phyloP scores from a whole-genome alignment of 2,888 invertebrate species.

The Xanthia togata region DNA sequence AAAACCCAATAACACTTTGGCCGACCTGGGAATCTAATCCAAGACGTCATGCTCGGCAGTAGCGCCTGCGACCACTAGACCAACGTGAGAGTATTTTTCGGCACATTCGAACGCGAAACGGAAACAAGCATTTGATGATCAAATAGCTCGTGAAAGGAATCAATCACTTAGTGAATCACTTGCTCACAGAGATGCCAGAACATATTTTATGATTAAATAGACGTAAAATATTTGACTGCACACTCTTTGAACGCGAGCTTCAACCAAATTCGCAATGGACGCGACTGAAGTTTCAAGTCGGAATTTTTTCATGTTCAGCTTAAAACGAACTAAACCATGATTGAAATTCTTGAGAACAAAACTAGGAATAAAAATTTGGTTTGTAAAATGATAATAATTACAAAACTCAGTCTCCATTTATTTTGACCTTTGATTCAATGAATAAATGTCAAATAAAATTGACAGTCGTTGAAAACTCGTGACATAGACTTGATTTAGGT shows the following conservation, averaged over 20 bases:
- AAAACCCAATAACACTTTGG: too few relatives aligned
- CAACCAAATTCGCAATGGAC: slow-evolving; percentile 4
- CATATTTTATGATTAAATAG: slow-evolving; percentile 25
- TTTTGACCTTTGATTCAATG: slow-evolving; percentile 15
- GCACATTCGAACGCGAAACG: neutral
- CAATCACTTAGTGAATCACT: slow-evolving; percentile 30
- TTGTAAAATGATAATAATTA: neutral
- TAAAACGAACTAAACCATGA: slow-evolving; percentile 1
- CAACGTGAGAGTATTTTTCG: neutral
- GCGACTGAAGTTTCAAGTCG: slow-evolving; percentile 7
- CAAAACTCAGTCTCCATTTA: neutral
- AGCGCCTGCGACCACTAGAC: too few relatives aligned
- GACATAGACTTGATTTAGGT: slow-evolving; percentile 10
- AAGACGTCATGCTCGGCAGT: too few relatives aligned
- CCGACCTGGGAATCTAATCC: too few relatives aligned
- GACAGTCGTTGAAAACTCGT: slow-evolving; percentile 8
- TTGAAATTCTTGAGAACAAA: slow-evolving; percentile 14
- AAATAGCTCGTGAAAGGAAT: slow-evolving; percentile 17
- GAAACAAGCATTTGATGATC: slow-evolving; percentile 2
- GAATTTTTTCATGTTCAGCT: slow-evolving; percentile 23
- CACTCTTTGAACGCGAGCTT: slow-evolving; percentile 15
- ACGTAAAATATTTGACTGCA: slow-evolving; percentile 2
- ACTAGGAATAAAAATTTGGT: neutral
- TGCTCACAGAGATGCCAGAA: slow-evolving; percentile 2
- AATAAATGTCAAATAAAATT: slow-evolving; percentile 49